Conservation (phyloP, 2,888 invertebrate genomes). For the Oxytorus armatus region DNA sequence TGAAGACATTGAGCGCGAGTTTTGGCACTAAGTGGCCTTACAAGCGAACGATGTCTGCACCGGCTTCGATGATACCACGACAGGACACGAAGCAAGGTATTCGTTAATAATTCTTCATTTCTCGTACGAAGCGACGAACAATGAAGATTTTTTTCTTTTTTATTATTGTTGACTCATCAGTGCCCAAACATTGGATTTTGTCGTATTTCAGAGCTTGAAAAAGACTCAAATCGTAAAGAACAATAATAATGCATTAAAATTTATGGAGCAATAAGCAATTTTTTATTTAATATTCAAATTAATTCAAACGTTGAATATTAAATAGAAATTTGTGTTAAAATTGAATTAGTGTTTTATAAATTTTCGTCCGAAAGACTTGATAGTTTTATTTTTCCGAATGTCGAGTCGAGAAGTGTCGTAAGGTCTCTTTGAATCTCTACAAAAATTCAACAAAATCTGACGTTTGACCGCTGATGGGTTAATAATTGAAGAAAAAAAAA, state of each 20-base stretch:
- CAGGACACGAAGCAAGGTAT: slow-evolving; percentile 90
- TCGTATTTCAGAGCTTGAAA: neutral
- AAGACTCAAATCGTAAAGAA: neutral
- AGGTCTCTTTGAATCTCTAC: neutral
- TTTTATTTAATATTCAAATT: neutral
- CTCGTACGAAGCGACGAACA: neutral
- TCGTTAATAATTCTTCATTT: neutral
- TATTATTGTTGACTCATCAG: neutral
- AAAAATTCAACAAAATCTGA: neutral
- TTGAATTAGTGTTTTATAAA: no score
- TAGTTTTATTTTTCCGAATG: neutral
- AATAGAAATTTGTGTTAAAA: no score
- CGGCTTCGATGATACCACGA: slow-evolving; percentile 92
- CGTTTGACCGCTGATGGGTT: slow-evolving; percentile 4
- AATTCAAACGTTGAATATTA: no score
- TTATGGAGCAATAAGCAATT: neutral
- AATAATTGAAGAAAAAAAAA: neutral
- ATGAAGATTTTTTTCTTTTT: slow-evolving; percentile 2
- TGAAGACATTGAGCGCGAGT: slow-evolving; percentile 93
- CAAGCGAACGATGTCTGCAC: slow-evolving; percentile 97
- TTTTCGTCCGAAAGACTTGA: no score
- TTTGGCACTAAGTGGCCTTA: slow-evolving; percentile 98
- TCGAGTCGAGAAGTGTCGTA: neutral
- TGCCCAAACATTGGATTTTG: neutral
- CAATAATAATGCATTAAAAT: neutral